Evolutionary conservation across 2,888 invertebrate genomes (phyloP), one percentile per base, ranked within the genome.

Genomic region (Lepeophtheirus nordmannii): DNA sequence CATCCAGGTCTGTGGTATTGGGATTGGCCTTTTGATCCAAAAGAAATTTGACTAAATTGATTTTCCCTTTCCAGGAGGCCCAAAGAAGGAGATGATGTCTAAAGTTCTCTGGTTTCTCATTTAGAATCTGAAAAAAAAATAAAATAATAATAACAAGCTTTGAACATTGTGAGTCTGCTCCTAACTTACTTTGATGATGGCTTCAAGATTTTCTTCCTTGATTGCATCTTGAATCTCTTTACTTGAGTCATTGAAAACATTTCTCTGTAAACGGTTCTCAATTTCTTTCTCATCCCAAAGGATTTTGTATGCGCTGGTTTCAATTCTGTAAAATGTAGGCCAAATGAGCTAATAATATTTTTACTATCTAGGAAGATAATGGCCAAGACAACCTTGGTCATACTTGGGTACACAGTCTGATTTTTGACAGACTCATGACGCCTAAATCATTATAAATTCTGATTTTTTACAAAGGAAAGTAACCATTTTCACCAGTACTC

Each of bases 1-100:
- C 87, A 67, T 79, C 80, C 37, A 78, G 77, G 73, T 90, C 90
- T 40, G 77, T 74, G 11, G 78, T 79, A 70, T 85, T 82, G 17
- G 84, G 80, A 72, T 83, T 79, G 2, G 83, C 82, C 0, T 82
- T 82, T 59, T 78, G 74, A 30, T 78, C 76, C 37, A 61, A 37
- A n/a, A 61, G 61, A 30, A 37, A 61, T 12, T n/a, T n/a, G n/a
- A 61, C n/a, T n/a, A 61, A 17, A 38, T 22, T 22, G n/a, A 61
- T n/a, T n/a, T 38, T 22, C 5, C 23, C 22, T 17, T 61, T 61
- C 61, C 61, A 61, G 2, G 61, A 61, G n/a, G 61, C 61, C 61
- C 61, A 61, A n/a, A 61, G 38, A 11, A 61, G 38, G 14, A n/a
- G n/a, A 37, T 22, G 23, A 61, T 61, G 12, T 38, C 37, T 2